A percentile compares a stretch with the other conserved stretches of the same genome.
phyloP scores from a whole-genome alignment of 2,888 invertebrate genomes.

The Drosophila neonasuta region DNA sequence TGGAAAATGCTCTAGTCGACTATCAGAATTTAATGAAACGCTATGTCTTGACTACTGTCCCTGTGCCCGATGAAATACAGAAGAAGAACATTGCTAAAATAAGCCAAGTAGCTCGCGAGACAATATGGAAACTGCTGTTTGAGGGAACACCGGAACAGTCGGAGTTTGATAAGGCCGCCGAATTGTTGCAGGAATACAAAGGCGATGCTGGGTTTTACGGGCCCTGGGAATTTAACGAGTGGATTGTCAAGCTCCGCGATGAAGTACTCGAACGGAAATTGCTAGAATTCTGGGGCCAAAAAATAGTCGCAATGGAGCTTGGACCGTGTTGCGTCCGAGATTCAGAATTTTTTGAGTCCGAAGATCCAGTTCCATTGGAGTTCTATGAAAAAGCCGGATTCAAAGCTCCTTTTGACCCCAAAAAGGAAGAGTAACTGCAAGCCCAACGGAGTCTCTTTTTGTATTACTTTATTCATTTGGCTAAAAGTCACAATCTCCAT shows the following conservation, averaged over 20 bases:
- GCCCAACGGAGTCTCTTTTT: background rate
- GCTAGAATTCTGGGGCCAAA: slow-evolving; percentile 78
- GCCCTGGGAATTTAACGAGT: slow-evolving; percentile 77
- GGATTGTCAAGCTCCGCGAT: slow-evolving; percentile 78
- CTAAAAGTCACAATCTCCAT: no score
- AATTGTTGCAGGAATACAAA: slow-evolving; percentile 62
- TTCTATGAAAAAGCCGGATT: slow-evolving; percentile 72
- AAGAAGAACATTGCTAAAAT: slow-evolving; percentile 60
- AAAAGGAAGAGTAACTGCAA: background rate
- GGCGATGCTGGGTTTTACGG: slow-evolving; percentile 81
- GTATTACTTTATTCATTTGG: no score
- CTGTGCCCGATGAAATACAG: slow-evolving; percentile 56
- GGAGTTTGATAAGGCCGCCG: slow-evolving; percentile 50
- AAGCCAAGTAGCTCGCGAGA: slow-evolving; percentile 35
- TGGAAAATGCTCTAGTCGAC: slow-evolving; percentile 51
- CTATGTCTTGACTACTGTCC: slow-evolving; percentile 55
- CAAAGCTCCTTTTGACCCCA: slow-evolving; percentile 59
- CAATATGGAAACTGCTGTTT: slow-evolving; percentile 70
- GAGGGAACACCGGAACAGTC: slow-evolving; percentile 35
- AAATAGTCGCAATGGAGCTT: slow-evolving; percentile 71
- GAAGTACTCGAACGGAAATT: slow-evolving; percentile 70
- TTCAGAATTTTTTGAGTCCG: slow-evolving; percentile 75
- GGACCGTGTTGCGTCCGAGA: slow-evolving; percentile 78
- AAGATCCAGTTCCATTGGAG: slow-evolving; percentile 63
- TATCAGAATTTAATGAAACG: slow-evolving; percentile 65